These are phyloP conservation scores for Diaphora mendica DNA, from an alignment of 2,888 invertebrate genomes.

Conservation along the genomic window DNA sequence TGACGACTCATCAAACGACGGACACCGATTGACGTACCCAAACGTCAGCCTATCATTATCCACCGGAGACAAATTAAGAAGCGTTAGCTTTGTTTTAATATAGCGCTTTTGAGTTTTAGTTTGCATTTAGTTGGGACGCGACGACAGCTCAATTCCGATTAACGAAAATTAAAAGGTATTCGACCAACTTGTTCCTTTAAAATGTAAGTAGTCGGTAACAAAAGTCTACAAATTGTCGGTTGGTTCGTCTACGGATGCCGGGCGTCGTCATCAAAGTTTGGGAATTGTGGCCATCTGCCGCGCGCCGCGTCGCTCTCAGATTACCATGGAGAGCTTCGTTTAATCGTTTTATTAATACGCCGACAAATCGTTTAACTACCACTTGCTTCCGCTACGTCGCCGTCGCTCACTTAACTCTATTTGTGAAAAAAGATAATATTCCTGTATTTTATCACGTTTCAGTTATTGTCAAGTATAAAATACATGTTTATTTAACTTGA, in stretches of 20 bases:
- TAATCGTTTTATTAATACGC: conserved; percentile 87
- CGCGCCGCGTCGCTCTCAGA: conserved; percentile 80
- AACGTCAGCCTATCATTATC: conserved; percentile 74
- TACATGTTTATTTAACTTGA: neutral
- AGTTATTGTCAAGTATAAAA: neutral
- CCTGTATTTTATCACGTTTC: conserved; percentile 37
- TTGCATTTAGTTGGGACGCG: conserved; percentile 33
- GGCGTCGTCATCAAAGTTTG: conserved; percentile 83
- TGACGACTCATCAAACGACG: conserved; percentile 85
- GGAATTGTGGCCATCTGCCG: conserved; percentile 84
- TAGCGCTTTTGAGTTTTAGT: conserved; percentile 32
- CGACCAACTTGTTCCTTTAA: conserved; percentile 64
- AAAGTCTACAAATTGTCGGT: conserved; percentile 78
- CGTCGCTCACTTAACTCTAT: conserved; percentile 58
- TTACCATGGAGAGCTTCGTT: conserved; percentile 84
- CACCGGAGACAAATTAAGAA: conserved; percentile 60
- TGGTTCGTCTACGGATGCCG: conserved; percentile 71
- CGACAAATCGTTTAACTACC: conserved; percentile 83
- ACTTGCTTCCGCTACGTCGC: conserved; percentile 66
- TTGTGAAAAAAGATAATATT: conserved; percentile 46
- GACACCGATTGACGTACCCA: conserved; percentile 74
- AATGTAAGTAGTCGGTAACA: conserved; percentile 70
- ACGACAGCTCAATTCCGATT: conserved; percentile 35
- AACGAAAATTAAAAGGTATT: conserved; percentile 57
- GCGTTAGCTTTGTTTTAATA: conserved; percentile 49